phyloP scores from a whole-genome alignment of 2,797 vertebrate genomes.

The Ctenopoma multispine region DNA sequence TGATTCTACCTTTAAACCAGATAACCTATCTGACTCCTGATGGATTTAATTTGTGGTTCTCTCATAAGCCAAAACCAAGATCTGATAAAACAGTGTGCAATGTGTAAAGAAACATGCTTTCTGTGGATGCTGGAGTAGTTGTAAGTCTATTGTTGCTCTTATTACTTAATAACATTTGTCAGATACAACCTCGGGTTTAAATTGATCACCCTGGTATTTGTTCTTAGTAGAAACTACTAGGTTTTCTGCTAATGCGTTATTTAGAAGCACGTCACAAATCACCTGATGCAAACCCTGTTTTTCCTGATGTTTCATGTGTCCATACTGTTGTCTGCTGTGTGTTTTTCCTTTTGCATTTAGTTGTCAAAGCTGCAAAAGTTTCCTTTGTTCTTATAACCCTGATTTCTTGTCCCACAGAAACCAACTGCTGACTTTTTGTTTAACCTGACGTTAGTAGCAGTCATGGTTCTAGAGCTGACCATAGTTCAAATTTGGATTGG shows the following conservation, averaged over 20 bases:
- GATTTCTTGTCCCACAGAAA: not conserved
- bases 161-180: constrained; percentile 13
- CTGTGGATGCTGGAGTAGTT: not conserved
- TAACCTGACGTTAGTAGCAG: constrained; percentile 4
- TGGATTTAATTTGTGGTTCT: constrained; percentile 14
- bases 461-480: not conserved
- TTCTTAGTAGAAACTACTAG: constrained; percentile 2
- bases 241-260: constrained; percentile 27
- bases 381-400: constrained; percentile 30
- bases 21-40: constrained; percentile 21
- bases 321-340: constrained; percentile 37
- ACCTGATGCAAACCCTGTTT: constrained; percentile 19
- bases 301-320: constrained; percentile 48
- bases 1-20: constrained; percentile 2
- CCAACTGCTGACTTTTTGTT: not conserved
- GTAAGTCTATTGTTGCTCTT: constrained; percentile 3
- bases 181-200: constrained; percentile 6
- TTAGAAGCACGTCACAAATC: constrained; percentile 19
- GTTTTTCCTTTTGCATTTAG: constrained; percentile 42
- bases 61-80: not conserved
- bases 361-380: constrained; percentile 55
- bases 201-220: not conserved
- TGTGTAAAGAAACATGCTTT: not conserved
- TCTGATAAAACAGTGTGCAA: not conserved
- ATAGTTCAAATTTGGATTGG: constrained; percentile 27